A percentile compares a stretch with the other conserved stretches of the same genome.
Evolutionary conservation across 2,113 vertebrate genomes (phyloP).

Genomic region (Leucoraja erinaceus): DNA sequence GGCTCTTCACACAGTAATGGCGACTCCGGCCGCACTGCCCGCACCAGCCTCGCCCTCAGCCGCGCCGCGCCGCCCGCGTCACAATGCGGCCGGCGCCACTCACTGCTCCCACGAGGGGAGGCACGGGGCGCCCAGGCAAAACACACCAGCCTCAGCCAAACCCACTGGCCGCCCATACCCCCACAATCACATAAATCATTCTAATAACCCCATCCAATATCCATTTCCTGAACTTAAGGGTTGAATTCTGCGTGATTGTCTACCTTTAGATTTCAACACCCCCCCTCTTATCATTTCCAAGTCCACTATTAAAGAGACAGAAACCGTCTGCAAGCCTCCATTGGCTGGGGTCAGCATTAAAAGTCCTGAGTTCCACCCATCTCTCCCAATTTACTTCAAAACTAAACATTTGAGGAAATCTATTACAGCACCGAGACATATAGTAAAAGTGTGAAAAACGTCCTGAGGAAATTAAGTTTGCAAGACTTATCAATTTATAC

Average conservation of each 20-base stretch:
- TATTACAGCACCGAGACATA: background rate
- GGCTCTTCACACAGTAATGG: slow-evolving; percentile 21
- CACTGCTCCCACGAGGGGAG: background rate
- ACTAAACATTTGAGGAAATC: background rate
- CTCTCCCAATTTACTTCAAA: background rate
- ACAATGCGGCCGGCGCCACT: background rate
- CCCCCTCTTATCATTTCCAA: background rate
- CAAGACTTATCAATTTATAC: too few relatives aligned
- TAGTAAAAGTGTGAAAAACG: background rate
- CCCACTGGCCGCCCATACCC: background rate
- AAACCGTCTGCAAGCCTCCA: background rate
- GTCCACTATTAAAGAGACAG: background rate
- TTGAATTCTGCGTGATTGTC: too few relatives aligned
- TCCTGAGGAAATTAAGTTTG: background rate
- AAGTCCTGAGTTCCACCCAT: background rate
- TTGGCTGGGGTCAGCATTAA: background rate
- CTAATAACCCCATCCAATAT: background rate
- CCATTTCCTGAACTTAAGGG: background rate
- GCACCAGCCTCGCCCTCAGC: slow-evolving; percentile 1
- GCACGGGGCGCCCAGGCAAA: too few relatives aligned
- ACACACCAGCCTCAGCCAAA: background rate
- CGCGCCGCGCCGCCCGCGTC: background rate
- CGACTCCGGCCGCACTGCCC: background rate
- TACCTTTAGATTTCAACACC: too few relatives aligned
- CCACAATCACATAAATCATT: background rate